phyloP scores from a whole-genome alignment of 92 coral and sea anemone species.

The Epizoanthus rinbou region DNA sequence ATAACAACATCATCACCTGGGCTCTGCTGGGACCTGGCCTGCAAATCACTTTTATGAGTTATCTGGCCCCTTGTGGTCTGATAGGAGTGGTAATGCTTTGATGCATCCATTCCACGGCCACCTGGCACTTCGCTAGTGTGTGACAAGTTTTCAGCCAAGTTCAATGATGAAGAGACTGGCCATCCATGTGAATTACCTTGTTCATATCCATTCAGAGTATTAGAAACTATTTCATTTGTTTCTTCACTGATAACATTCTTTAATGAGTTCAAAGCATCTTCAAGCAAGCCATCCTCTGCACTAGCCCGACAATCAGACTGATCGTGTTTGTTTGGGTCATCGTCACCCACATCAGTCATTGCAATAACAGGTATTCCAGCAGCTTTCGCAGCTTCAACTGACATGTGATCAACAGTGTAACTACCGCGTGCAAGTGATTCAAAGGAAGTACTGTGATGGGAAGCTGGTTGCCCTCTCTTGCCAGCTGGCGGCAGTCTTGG shows the following conservation, averaged over 20 bases:
- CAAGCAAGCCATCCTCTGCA: constrained; percentile 19
- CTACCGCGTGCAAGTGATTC: constrained; percentile 85
- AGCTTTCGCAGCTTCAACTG: constrained; percentile 91
- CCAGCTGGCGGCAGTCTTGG: constrained; percentile 16
- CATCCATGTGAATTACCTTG: background rate
- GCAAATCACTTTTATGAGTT: background rate
- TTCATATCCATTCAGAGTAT: background rate
- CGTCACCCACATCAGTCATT: background rate
- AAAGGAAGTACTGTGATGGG: constrained; percentile 54
- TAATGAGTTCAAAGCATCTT: constrained; percentile 11
- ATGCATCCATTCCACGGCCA: background rate
- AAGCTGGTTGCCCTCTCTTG: constrained; percentile 40
- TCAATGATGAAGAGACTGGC: constrained; percentile 2
- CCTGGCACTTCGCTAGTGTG: constrained; percentile 1
- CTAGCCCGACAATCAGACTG: constrained; percentile 3
- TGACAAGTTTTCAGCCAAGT: background rate
- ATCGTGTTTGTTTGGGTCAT: background rate
- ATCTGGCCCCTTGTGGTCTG: background rate
- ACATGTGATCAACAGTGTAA: constrained; percentile 78
- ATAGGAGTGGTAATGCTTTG: background rate
- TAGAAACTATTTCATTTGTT: background rate
- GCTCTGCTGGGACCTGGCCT: background rate
- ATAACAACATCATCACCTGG: constrained; percentile 23
- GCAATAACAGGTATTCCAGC: constrained; percentile 97
- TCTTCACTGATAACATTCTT: constrained; percentile 26